A percentile compares a stretch with the other conserved stretches of the same genome.
Evolutionary conservation across 2,113 vertebrate species (phyloP).

Genomic region (Lasiurus cinereus): DNA sequence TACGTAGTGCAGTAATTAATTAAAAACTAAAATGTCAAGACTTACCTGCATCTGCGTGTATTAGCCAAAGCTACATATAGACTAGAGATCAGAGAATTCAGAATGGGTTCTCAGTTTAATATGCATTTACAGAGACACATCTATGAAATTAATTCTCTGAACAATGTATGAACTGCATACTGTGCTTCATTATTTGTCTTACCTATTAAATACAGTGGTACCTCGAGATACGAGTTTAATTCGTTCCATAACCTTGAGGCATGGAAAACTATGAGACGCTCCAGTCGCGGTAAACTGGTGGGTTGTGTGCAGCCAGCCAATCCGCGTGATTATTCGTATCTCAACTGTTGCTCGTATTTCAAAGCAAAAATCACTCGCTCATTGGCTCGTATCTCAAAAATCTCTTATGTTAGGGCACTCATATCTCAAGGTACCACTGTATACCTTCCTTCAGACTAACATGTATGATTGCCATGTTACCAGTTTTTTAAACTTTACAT

Average conservation of each 20-base stretch:
- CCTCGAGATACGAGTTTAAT: no score
- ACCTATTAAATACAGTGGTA: not conserved
- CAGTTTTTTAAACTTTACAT: constrained; percentile 6
- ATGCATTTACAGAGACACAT: constrained; percentile 56
- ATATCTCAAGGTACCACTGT: no score
- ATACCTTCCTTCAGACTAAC: not conserved
- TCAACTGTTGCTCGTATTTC: no score
- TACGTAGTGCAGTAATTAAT: constrained; percentile 80
- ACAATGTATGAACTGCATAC: constrained; percentile 34
- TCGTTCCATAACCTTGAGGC: no score
- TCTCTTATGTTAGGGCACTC: no score
- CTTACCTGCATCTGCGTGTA: constrained; percentile 53
- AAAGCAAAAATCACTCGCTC: no score
- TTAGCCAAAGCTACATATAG: constrained; percentile 65
- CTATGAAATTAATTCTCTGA: constrained; percentile 49
- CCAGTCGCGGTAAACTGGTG: no score
- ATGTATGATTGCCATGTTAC: not conserved
- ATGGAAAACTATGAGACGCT: no score
- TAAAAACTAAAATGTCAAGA: constrained; percentile 81
- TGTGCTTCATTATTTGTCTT: constrained; percentile 30
- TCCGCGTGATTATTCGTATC: no score
- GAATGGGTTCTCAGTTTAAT: constrained; percentile 41
- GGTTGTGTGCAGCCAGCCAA: no score
- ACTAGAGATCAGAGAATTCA: constrained; percentile 57
- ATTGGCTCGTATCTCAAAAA: no score